phyloP scores from a whole-genome alignment of 1,140 invertebrate genomes.

The Apis cerana region DNA sequence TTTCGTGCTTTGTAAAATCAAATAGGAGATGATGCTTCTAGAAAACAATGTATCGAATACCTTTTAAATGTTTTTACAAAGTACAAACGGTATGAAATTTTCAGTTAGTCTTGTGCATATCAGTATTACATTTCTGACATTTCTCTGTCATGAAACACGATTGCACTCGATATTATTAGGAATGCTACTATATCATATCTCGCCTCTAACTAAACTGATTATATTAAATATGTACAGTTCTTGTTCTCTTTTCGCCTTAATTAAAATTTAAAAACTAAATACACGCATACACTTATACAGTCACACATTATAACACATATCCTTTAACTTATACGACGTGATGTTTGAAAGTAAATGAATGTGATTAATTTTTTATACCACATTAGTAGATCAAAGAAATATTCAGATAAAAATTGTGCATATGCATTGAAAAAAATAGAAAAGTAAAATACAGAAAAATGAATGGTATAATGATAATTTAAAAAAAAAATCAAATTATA shows the following conservation, averaged over 20 bases:
- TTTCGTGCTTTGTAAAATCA: conserved; percentile 41
- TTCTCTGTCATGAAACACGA: conserved; percentile 45
- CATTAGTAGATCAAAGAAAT: conserved; percentile 10
- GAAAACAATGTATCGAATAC: conserved; percentile 44
- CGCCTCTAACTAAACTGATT: conserved; percentile 45
- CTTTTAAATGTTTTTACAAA: conserved; percentile 59
- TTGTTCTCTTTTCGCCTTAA: conserved; percentile 33
- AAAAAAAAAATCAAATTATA: conserved; percentile 1
- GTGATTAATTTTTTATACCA: neutral
- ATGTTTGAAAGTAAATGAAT: conserved; percentile 19
- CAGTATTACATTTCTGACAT: conserved; percentile 33
- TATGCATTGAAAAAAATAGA: conserved; percentile 9
- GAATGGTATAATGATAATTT: conserved; percentile 28
- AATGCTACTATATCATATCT: conserved; percentile 64
- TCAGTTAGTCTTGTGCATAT: conserved; percentile 58
- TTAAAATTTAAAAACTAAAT: conserved; percentile 38
- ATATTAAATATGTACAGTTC: conserved; percentile 65
- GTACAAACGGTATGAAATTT: conserved; percentile 73
- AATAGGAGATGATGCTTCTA: conserved; percentile 19
- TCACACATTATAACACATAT: conserved; percentile 44
- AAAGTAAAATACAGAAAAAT: conserved; percentile 24
- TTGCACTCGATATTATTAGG: conserved; percentile 61
- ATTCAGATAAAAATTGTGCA: neutral
- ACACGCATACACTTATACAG: conserved; percentile 35
- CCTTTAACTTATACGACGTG: conserved; percentile 63